Conservation (phyloP, 2,113 vertebrate genomes). For the Antennarius striatus region DNA sequence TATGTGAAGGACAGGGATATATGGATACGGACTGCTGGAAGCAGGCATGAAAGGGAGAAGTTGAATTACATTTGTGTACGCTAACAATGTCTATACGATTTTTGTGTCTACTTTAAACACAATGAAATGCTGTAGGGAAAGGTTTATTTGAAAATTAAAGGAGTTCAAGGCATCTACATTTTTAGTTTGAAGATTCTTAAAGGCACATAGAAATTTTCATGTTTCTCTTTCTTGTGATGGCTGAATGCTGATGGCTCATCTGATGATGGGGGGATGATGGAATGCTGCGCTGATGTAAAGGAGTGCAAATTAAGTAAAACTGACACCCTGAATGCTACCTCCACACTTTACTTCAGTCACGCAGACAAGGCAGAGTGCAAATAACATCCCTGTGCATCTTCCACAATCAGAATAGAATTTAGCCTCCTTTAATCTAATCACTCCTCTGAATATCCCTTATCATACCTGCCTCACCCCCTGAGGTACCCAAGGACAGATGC, state of each 20-base stretch:
- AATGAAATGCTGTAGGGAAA: conserved; percentile 43
- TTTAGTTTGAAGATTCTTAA: conserved; percentile 46
- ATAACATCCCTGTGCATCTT: conserved; percentile 57
- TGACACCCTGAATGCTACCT: conserved; percentile 63
- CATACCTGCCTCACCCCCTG: conserved; percentile 55
- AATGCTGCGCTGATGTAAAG: conserved; percentile 52
- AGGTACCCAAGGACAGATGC: conserved; percentile 62
- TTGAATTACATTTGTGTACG: conserved; percentile 63
- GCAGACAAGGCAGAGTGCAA: conserved; percentile 65
- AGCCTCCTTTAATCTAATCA: conserved; percentile 71
- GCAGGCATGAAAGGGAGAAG: conserved; percentile 56
- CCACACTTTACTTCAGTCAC: conserved; percentile 64
- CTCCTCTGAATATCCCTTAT: conserved; percentile 72
- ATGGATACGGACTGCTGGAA: conserved; percentile 47
- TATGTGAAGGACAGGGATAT: conserved; percentile 70
- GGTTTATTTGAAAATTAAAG: conserved; percentile 64
- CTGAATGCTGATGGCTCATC: conserved; percentile 54
- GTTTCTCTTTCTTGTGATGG: conserved; percentile 35
- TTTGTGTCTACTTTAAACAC: conserved; percentile 65
- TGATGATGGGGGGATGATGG: conserved; percentile 68
- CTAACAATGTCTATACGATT: conserved; percentile 54
- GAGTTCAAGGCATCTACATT: conserved; percentile 64
- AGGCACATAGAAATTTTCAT: conserved; percentile 54
- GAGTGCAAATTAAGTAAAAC: conserved; percentile 72
- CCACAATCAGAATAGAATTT: conserved; percentile 64